These are phyloP conservation scores for Acanthurus lineatus DNA, from an alignment of 2,797 vertebrate species.

Conservation along the genomic window DNA sequence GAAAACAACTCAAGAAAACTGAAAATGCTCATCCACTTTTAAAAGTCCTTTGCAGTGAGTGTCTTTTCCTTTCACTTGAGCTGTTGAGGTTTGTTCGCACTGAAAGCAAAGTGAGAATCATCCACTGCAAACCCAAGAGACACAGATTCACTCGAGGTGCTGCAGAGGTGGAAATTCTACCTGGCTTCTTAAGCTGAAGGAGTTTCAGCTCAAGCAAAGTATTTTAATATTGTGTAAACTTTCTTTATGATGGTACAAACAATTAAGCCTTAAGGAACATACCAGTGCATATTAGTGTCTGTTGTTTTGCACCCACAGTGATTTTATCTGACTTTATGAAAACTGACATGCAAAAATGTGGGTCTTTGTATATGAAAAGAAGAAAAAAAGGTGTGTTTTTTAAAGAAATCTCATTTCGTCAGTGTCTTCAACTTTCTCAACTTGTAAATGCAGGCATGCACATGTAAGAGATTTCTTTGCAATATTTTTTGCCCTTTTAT, in stretches of 20 bases:
- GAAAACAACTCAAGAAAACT: neutral
- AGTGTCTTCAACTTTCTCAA: neutral
- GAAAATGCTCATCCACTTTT: neutral
- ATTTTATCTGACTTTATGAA: neutral
- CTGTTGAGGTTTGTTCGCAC: neutral
- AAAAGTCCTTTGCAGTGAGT: neutral
- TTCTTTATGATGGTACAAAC: too few relatives aligned
- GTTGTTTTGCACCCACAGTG: neutral
- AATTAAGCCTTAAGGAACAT: neutral
- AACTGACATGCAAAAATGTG: too few relatives aligned
- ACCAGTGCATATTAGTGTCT: too few relatives aligned
- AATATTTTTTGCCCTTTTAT: neutral
- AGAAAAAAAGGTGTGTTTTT: too few relatives aligned
- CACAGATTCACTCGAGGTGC: neutral
- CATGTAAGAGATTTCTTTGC: neutral
- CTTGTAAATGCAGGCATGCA: neutral
- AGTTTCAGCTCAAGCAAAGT: neutral
- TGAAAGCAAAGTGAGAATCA: neutral
- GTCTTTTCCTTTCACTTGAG: neutral
- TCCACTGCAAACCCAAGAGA: constrained; percentile 8
- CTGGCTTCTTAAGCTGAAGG: neutral
- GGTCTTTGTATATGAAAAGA: too few relatives aligned
- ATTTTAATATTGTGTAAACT: neutral
- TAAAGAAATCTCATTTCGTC: too few relatives aligned
- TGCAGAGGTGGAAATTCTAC: neutral